Base-by-base conservation (phyloP, 1,140 invertebrate genomes). In the Proales similis region DNA sequence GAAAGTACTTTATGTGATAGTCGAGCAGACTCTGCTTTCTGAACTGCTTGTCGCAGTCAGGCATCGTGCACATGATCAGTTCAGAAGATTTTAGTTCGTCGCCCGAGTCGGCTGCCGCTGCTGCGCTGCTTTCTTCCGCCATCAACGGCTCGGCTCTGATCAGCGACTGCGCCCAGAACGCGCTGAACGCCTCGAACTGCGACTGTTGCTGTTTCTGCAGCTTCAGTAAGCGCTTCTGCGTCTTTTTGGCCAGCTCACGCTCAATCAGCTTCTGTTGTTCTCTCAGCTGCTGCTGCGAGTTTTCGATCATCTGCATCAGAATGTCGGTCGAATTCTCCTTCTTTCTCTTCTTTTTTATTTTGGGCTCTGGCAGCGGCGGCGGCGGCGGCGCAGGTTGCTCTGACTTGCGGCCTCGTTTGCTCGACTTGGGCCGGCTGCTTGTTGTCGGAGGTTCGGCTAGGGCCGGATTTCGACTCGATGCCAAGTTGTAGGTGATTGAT, bases 11-110 rank as follows among this genome's bases (percentile, higher is more conserved):
- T 1, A 57, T 27, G 12, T 57, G 51, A 38, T 57, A 57, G 9
- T 57, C 51, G 2, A 57, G n/a, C 3, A 57, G 36, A n/a, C 51
- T 57, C 32, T 57, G 51, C 24, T 57, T 57, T 6, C 51, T 36
- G 29, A 57, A 57, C 30, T 36, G 39, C 45, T 57, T 57, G 9
- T 14, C 32, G 30, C 51, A 57, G 45, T 57, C 45, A 24, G 17
- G n/a, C 3, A 57, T 11, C 1, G 51, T 57, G 14, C 51, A 57
- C 11, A 6, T 14, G 45, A 57, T 57, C 30, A 27, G 48, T 33
- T 48, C 46, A 22, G n/a, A 46, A 46, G 9, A 24, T 9, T 11
- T 3, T 11, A 5, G 24, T 3, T 5, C 4, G n/a, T 46, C 17
- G 7, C 43, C 27, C 3, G 3, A 3, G 2, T 3, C 11, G 2